Evolutionary conservation across 2,888 invertebrate species (phyloP).

Genomic region (Alviniconcha strummeri): DNA sequence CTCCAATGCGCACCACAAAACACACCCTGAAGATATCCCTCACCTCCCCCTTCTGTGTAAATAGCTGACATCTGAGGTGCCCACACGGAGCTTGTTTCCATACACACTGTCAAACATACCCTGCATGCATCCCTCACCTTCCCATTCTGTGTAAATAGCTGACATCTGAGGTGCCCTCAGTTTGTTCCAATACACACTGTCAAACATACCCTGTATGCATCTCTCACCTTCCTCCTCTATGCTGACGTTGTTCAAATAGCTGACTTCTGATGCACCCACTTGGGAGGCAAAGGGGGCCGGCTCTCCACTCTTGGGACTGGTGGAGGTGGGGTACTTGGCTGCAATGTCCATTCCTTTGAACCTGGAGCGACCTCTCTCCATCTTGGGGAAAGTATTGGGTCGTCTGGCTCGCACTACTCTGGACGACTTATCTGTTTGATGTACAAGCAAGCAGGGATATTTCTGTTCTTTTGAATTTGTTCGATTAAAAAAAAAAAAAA

Average conservation of each 20-base stretch:
- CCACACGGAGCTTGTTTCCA: too few relatives aligned
- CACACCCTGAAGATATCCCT: too few relatives aligned
- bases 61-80: too few relatives aligned
- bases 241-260: not conserved
- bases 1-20: not conserved
- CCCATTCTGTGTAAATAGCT: too few relatives aligned
- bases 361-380: not conserved
- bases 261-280: not conserved
- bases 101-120: not conserved
- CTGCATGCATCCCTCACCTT: not conserved
- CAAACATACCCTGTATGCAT: not conserved
- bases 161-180: too few relatives aligned
- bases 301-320: not conserved
- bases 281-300: not conserved
- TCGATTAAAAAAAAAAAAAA: not conserved
- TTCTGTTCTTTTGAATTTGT: not conserved
- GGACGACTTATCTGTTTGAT: not conserved
- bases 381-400: constrained; percentile 20
- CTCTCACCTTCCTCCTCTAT: constrained; percentile 23
- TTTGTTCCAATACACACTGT: not conserved
- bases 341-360: not conserved
- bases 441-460: not conserved
- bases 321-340: not conserved
- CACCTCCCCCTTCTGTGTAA: too few relatives aligned
- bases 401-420: not conserved